Evolutionary conservation across 2,797 vertebrate genomes (phyloP).

Genomic region (Neopelma chrysocephalum): DNA sequence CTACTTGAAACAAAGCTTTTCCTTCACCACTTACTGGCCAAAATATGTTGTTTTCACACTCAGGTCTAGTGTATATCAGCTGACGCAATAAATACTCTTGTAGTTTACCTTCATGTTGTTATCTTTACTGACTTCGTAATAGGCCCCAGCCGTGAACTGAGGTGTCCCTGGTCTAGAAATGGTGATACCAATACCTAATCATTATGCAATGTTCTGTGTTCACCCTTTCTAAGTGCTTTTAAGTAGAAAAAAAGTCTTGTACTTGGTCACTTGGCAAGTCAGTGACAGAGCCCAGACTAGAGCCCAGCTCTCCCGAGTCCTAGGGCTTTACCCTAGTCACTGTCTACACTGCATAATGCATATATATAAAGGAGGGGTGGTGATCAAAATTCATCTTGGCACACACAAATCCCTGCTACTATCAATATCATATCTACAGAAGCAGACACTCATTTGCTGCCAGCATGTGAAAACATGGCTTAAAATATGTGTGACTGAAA

Average conservation of each 20-base stretch:
- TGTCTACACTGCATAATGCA: background rate
- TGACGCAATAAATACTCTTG: background rate
- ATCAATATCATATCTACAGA: background rate
- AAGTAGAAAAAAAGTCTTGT: background rate
- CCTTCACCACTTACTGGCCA: background rate
- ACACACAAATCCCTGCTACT: background rate
- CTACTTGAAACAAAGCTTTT: background rate
- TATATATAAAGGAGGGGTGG: fast-evolving
- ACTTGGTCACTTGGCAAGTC: background rate
- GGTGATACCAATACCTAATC: background rate
- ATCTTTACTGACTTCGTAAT: background rate
- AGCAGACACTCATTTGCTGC: background rate
- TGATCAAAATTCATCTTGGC: background rate
- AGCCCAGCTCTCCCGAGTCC: background rate
- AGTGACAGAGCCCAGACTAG: background rate
- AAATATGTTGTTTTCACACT: background rate
- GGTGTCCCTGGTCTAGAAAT: background rate
- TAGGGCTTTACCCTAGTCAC: background rate
- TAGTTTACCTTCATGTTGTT: background rate
- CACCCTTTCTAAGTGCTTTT: background rate
- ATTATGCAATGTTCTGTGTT: background rate
- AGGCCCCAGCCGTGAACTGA: background rate
- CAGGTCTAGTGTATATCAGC: background rate
- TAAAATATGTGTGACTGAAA: background rate
- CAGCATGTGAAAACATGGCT: background rate